These are phyloP conservation scores for Mesorhabditis belari DNA, from an alignment of 2,888 invertebrate species.

Conservation along the genomic window DNA sequence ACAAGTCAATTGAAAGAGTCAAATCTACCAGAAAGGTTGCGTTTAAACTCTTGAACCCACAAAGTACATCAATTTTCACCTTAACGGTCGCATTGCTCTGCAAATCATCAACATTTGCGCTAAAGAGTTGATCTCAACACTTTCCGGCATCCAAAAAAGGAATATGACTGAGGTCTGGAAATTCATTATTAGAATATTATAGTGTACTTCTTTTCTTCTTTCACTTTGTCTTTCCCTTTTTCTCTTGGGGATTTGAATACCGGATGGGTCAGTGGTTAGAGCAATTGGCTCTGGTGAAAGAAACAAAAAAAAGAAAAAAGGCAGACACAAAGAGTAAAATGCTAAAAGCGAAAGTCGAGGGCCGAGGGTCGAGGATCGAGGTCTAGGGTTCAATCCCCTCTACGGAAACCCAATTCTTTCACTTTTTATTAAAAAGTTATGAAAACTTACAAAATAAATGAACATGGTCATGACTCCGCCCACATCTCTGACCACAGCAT, in stretches of 20 bases:
- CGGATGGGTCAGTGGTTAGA: too few species aligned
- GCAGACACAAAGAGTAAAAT: neutral
- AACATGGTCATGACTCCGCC: constrained; percentile 93
- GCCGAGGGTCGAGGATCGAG: too few species aligned
- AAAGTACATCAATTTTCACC: neutral
- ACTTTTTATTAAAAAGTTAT: neutral
- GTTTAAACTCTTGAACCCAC: too few species aligned
- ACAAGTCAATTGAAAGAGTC: too few species aligned
- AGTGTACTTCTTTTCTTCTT: too few species aligned
- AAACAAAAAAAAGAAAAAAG: too few species aligned
- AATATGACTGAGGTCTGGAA: constrained; percentile 83
- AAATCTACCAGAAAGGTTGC: neutral
- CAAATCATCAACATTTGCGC: constrained; percentile 92
- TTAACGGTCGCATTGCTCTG: constrained; percentile 78
- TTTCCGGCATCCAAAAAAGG: constrained; percentile 86
- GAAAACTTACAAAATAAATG: constrained; percentile 77
- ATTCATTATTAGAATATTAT: too few species aligned
- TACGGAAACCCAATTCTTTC: neutral
- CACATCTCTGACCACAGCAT: constrained; percentile 93
- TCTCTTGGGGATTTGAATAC: too few species aligned
- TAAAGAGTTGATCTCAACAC: constrained; percentile 83
- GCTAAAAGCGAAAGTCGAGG: neutral
- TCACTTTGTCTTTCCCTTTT: too few species aligned
- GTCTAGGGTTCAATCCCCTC: neutral
- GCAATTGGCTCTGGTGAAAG: too few species aligned